Percentiles rank a stretch among this genome's conserved stretches.
These are phyloP conservation scores for Lordiphosa fenestrarum DNA, from an alignment of 2,888 invertebrate species.

Conservation along the genomic window DNA sequence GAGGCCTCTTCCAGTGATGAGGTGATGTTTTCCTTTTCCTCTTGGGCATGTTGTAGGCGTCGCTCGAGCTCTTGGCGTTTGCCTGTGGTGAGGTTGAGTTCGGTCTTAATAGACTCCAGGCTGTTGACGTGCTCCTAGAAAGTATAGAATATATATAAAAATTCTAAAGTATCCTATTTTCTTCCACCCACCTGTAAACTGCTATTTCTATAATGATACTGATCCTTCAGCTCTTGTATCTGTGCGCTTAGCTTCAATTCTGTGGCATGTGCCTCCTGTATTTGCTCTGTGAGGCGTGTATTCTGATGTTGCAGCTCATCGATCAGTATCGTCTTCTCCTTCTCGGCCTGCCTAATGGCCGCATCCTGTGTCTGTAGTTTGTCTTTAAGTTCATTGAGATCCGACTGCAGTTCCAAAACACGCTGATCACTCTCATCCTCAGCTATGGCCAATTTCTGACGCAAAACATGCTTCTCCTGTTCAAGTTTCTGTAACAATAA, in stretches of 20 bases:
- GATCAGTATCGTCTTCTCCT: conserved; percentile 90
- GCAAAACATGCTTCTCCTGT: conserved; percentile 94
- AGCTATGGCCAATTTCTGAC: conserved; percentile 90
- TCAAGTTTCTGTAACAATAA: conserved; percentile 88
- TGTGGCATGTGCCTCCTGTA: conserved; percentile 90
- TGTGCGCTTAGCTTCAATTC: conserved; percentile 91
- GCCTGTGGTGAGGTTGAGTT: conserved; percentile 90
- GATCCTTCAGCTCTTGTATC: conserved; percentile 90
- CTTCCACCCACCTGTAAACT: conserved; percentile 83
- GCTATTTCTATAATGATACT: conserved; percentile 89
- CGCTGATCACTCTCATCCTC: conserved; percentile 94
- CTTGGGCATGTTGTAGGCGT: conserved; percentile 86
- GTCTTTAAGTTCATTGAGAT: conserved; percentile 89
- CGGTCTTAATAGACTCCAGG: conserved; percentile 92
- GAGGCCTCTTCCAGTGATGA: conserved; percentile 93
- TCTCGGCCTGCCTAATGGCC: conserved; percentile 82
- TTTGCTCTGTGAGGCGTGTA: conserved; percentile 90
- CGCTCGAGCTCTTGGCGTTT: conserved; percentile 92
- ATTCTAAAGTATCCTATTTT: background rate
- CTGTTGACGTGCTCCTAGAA: conserved; percentile 92
- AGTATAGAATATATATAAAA: background rate
- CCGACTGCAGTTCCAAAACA: conserved; percentile 92
- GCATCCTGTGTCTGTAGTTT: conserved; percentile 85
- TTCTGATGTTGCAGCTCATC: conserved; percentile 94
- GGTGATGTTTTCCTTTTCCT: conserved; percentile 90